Evolutionary conservation across 2,797 vertebrate genomes (phyloP).

Genomic region (Oryzias dopingdopingensis): DNA sequence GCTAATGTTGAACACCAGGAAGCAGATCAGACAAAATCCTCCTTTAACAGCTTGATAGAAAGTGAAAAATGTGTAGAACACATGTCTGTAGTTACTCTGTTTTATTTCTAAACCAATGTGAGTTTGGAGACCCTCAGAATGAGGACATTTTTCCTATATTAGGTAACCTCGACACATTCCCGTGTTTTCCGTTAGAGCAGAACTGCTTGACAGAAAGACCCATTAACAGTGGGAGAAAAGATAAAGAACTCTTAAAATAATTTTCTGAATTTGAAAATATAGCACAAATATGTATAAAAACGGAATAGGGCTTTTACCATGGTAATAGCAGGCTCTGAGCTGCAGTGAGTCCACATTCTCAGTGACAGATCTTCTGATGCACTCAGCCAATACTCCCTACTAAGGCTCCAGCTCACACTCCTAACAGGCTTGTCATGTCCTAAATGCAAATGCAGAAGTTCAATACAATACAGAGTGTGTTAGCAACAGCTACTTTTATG

Average conservation of each 20-base stretch:
- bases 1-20: background rate
- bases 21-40: slow-evolving; percentile 7
- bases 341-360: slow-evolving; percentile 80
- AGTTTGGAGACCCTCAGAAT: slow-evolving; percentile 24
- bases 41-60: slow-evolving; percentile 13
- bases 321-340: slow-evolving; percentile 68
- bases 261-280: slow-evolving; percentile 1
- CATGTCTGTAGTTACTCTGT: slow-evolving; percentile 32
- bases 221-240: background rate
- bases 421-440: slow-evolving; percentile 85
- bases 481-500: slow-evolving; percentile 54
- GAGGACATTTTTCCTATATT: slow-evolving; percentile 50
- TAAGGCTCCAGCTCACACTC: slow-evolving; percentile 85
- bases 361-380: slow-evolving; percentile 82
- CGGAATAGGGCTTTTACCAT: slow-evolving; percentile 74
- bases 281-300: background rate
- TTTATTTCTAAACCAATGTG: slow-evolving; percentile 34
- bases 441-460: slow-evolving; percentile 55
- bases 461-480: slow-evolving; percentile 22
- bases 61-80: slow-evolving; percentile 20
- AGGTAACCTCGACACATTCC: slow-evolving; percentile 45
- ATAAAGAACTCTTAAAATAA: background rate
- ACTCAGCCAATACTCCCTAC: slow-evolving; percentile 82
- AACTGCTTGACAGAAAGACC: slow-evolving; percentile 1
- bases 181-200: slow-evolving; percentile 17